These are phyloP conservation scores for Lagodon rhomboides DNA, from an alignment of 2,797 vertebrate species.

Conservation along the genomic window DNA sequence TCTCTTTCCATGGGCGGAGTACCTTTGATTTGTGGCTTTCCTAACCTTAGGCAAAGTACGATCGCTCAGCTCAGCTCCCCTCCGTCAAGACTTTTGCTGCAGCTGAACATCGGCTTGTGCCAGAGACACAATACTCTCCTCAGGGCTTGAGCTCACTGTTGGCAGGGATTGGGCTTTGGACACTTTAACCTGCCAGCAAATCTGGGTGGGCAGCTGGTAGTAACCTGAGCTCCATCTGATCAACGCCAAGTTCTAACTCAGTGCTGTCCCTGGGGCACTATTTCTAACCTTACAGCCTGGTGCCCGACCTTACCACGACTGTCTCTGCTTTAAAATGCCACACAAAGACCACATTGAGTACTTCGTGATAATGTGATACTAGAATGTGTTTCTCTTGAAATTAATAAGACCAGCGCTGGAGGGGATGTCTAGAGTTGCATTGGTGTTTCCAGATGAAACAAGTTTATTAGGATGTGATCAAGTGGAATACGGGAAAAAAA, in stretches of 20 bases:
- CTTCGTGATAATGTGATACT: slow-evolving; percentile 58
- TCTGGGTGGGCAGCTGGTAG: slow-evolving; percentile 86
- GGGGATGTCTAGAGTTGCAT: slow-evolving; percentile 1
- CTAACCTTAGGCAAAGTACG: slow-evolving; percentile 63
- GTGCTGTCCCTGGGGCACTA: slow-evolving; percentile 76
- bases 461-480: neutral
- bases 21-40: slow-evolving; percentile 75
- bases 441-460: slow-evolving; percentile 24
- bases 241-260: slow-evolving; percentile 81
- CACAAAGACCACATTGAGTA: slow-evolving; percentile 53
- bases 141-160: slow-evolving; percentile 79
- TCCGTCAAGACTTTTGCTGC: slow-evolving; percentile 65
- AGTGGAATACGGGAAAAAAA: neutral
- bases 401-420: slow-evolving; percentile 1
- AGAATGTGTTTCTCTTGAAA: slow-evolving; percentile 54
- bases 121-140: slow-evolving; percentile 81
- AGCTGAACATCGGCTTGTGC: slow-evolving; percentile 72
- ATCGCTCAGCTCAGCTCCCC: slow-evolving; percentile 48
- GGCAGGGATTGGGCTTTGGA: slow-evolving; percentile 80
- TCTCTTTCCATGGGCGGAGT: slow-evolving; percentile 72
- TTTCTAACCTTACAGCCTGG: slow-evolving; percentile 78
- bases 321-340: slow-evolving; percentile 58
- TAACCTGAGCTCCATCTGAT: slow-evolving; percentile 78
- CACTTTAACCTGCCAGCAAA: slow-evolving; percentile 81
- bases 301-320: slow-evolving; percentile 68